Percentiles rank a stretch among this genome's conserved stretches.
These are phyloP conservation scores for Stictonetta naevosa DNA, from an alignment of 2,113 vertebrate species.

Conservation along the genomic window DNA sequence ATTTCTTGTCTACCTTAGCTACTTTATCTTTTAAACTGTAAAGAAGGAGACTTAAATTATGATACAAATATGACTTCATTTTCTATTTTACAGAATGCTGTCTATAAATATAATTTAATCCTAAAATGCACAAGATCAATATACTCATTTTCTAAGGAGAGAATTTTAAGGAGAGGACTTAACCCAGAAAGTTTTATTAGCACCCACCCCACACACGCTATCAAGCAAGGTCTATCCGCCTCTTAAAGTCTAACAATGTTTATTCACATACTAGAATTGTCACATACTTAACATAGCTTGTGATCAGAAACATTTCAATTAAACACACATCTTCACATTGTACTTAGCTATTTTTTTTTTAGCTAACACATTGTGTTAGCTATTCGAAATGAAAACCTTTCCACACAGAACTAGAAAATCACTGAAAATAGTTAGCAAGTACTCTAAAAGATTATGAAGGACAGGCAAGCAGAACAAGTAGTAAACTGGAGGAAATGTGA, in stretches of 20 bases:
- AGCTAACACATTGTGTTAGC: too few species aligned
- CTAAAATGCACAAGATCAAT: neutral
- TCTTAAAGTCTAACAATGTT: neutral
- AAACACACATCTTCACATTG: neutral
- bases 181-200: neutral
- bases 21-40: neutral
- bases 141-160: neutral
- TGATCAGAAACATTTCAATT: neutral
- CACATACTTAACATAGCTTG: neutral
- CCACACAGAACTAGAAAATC: neutral
- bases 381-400: neutral
- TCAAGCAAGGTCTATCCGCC: neutral
- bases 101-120: neutral
- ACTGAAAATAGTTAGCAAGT: neutral
- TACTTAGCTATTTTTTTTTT: too few species aligned
- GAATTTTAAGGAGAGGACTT: neutral
- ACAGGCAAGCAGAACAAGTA: neutral
- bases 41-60: neutral
- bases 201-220: fast-evolving
- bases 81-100: neutral
- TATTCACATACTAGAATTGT: neutral
- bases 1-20: neutral
- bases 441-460: neutral
- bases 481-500: neutral
- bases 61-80: neutral